phyloP scores from a whole-genome alignment of 2,797 vertebrate species.

The Gadopsis bispinosus region DNA sequence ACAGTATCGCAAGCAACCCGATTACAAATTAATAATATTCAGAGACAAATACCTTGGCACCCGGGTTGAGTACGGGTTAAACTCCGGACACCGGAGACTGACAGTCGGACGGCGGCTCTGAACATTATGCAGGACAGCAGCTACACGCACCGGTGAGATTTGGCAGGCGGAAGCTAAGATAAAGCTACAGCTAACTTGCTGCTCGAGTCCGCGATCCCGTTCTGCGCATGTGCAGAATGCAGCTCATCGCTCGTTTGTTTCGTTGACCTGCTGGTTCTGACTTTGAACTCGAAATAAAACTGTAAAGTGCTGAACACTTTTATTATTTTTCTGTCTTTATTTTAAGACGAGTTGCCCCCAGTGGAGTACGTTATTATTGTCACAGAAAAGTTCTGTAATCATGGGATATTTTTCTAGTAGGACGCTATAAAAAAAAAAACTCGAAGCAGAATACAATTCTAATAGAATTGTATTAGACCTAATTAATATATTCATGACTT shows the following conservation, averaged over 20 bases:
- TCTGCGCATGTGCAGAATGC: slow-evolving; percentile 63
- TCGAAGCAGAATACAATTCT: neutral
- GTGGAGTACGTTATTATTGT: neutral
- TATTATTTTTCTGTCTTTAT: neutral
- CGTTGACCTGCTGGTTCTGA: slow-evolving; percentile 15
- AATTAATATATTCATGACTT: neutral
- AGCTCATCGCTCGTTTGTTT: neutral
- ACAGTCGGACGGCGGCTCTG: slow-evolving; percentile 84
- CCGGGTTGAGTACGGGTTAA: slow-evolving; percentile 74
- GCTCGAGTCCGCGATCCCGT: neutral
- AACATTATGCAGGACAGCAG: slow-evolving; percentile 79
- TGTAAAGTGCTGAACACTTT: neutral
- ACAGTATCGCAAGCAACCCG: neutral
- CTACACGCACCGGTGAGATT: slow-evolving; percentile 30
- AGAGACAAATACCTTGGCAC: slow-evolving; percentile 73
- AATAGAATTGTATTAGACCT: neutral
- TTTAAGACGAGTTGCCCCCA: neutral
- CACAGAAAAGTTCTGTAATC: neutral
- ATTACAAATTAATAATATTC: neutral
- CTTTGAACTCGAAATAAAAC: slow-evolving; percentile 25
- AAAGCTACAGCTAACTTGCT: neutral
- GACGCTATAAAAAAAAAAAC: neutral
- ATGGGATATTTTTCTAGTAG: neutral
- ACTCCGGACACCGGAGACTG: slow-evolving; percentile 83
- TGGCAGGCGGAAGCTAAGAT: neutral